phyloP scores from a whole-genome alignment of 2,888 invertebrate species.

The Thyatira batis region DNA sequence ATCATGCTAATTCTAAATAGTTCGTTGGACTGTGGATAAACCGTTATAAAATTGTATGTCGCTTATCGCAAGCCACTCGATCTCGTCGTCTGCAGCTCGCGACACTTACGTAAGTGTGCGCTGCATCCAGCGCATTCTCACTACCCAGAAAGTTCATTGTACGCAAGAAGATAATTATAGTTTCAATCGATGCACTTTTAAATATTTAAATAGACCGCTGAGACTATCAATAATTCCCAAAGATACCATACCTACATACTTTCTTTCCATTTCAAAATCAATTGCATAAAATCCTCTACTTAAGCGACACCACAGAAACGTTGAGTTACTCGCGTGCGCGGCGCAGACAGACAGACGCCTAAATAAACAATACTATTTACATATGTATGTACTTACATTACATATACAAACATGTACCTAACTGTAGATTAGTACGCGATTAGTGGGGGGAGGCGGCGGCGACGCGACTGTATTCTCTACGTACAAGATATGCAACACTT shows the following conservation, averaged over 20 bases:
- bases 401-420: neutral
- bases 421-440: neutral
- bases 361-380: neutral
- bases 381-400: neutral
- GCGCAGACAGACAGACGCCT: neutral
- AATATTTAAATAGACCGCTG: too few relatives aligned
- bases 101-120: neutral
- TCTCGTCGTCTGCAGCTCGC: neutral
- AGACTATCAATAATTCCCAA: too few relatives aligned
- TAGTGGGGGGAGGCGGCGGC: neutral
- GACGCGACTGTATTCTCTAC: neutral
- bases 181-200: too few relatives aligned
- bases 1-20: too few relatives aligned
- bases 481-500: neutral
- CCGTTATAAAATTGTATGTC: neutral
- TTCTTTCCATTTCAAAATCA: too few relatives aligned
- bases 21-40: neutral
- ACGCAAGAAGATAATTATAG: too few relatives aligned
- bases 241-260: too few relatives aligned
- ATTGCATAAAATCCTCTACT: too few relatives aligned
- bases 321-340: neutral
- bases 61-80: too few relatives aligned
- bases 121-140: neutral
- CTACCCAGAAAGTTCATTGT: neutral
- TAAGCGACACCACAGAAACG: too few relatives aligned